Conservation (phyloP, 2,888 invertebrate species). For the Panorpa germanica region DNA sequence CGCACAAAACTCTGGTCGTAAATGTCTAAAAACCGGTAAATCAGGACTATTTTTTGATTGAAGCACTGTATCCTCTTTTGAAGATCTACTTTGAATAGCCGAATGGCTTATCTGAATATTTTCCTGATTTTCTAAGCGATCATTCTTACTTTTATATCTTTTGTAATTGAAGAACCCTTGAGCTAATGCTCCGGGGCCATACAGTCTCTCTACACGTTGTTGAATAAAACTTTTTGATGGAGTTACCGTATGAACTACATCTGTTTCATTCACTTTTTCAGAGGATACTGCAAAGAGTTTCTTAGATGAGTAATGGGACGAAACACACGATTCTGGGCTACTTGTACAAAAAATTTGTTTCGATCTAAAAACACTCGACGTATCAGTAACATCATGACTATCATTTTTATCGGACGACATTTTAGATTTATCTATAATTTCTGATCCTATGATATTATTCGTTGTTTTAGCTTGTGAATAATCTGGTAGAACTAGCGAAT, state of each 20-base stretch:
- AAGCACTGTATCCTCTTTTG: no score
- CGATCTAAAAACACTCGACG: no score
- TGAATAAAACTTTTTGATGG: slow-evolving; percentile 65
- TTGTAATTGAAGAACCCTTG: slow-evolving; percentile 65
- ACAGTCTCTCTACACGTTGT: slow-evolving; percentile 71
- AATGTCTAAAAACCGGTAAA: slow-evolving; percentile 66
- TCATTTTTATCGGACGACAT: no score
- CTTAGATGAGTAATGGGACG: no score
- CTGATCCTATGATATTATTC: slow-evolving; percentile 25
- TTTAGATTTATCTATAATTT: not conserved
- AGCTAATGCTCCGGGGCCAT: slow-evolving; percentile 72
- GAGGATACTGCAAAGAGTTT: slow-evolving; percentile 17
- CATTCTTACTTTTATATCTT: slow-evolving; percentile 28
- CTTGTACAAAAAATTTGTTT: no score
- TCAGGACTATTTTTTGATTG: no score
- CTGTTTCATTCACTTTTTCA: slow-evolving; percentile 10
- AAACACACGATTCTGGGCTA: no score
- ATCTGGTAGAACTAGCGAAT: slow-evolving; percentile 34
- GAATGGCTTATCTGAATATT: no score
- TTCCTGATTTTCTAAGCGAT: slow-evolving; percentile 20
- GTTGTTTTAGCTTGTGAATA: slow-evolving; percentile 27
- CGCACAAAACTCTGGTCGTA: slow-evolving; percentile 71
- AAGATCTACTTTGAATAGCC: no score
- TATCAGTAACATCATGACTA: no score
- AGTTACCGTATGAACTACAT: slow-evolving; percentile 17